Evolutionary conservation across 2,113 vertebrate genomes (phyloP), one percentile per base, ranked within the genome.

Genomic region (Neogale vison): DNA sequence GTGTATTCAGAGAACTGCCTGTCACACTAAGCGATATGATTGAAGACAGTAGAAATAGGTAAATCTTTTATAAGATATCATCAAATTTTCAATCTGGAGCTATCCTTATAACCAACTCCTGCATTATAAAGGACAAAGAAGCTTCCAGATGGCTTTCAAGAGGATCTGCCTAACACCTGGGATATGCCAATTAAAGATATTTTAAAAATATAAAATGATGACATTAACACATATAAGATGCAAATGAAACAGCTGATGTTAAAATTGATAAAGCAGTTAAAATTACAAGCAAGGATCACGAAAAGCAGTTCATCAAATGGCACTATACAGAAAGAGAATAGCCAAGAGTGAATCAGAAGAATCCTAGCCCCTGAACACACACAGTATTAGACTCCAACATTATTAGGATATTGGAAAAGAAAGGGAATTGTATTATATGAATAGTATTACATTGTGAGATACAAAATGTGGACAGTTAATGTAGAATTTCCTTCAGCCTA

Each of bases 201-300:
- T 72, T 83, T 52, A 34, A 52, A 52, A 81, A 79, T 45, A 74
- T 2, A 67, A 91, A 96, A 55, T 15, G n/a, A 91, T 82, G 57
- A 76, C 42, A 81, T 76, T 36, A 74, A 45, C 42, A 96, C 50
- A 63, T 14, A 45, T 15, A 42, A 87, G 93, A 61, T 93, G 12
- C 10, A 87, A 82, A 67, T 90, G 3, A 59, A 96, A 67, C 31
- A 47, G 12, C 17, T 86, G 24, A n/a, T 61, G 31, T 83, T 87
- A 71, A 95, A 63, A 88, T 26, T 83, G 45, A 86, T 52, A 67
- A 93, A 93, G 26, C 13, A 89, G 42, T 95, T 57, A 82, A 90
- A 83, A 83, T 93, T 90, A 87, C 2, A 88, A 74, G 24, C 65
- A 95, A 79, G 65, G 90, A 65, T 76, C 45, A 91, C 17, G 45